phyloP scores from a whole-genome alignment of 2,888 invertebrate genomes.

The Disparrhopalites patrizii region DNA sequence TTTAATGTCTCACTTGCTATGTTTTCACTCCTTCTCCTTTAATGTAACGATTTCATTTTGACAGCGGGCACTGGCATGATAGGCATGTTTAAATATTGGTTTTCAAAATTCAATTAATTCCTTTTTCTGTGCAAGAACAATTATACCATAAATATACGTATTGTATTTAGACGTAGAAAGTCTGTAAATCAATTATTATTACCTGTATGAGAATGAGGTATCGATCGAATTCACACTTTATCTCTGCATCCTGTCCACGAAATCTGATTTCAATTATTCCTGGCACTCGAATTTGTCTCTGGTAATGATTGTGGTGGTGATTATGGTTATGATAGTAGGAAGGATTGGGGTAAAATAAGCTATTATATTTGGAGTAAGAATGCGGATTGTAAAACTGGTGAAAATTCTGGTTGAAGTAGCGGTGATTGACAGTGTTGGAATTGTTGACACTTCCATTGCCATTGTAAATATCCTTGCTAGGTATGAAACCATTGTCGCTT shows the following conservation, averaged over 20 bases:
- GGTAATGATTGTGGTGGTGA: slow-evolving; percentile 16
- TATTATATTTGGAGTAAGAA: slow-evolving; percentile 14
- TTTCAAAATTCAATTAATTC: no score
- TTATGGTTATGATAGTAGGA: slow-evolving; percentile 8
- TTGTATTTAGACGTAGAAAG: no score
- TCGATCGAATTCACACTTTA: slow-evolving; percentile 44
- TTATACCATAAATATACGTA: no score
- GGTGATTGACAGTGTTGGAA: slow-evolving; percentile 6
- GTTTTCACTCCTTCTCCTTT: no score
- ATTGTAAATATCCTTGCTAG: slow-evolving; percentile 20
- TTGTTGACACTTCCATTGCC: background rate
- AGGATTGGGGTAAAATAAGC: slow-evolving; percentile 18
- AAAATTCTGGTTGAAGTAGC: slow-evolving; percentile 21
- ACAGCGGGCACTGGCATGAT: no score
- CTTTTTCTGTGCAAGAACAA: no score
- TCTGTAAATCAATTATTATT: no score
- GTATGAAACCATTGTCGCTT: slow-evolving; percentile 19
- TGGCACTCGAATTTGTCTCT: slow-evolving; percentile 42
- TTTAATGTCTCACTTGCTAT: no score
- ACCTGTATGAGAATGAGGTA: slow-evolving; percentile 45
- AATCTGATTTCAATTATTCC: slow-evolving; percentile 36
- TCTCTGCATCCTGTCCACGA: slow-evolving; percentile 36
- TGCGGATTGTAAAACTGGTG: slow-evolving; percentile 25
- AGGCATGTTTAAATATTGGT: no score
- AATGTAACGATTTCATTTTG: no score